Conservation (phyloP, 2,113 vertebrate species). For the Thinocorus orbignyianus region DNA sequence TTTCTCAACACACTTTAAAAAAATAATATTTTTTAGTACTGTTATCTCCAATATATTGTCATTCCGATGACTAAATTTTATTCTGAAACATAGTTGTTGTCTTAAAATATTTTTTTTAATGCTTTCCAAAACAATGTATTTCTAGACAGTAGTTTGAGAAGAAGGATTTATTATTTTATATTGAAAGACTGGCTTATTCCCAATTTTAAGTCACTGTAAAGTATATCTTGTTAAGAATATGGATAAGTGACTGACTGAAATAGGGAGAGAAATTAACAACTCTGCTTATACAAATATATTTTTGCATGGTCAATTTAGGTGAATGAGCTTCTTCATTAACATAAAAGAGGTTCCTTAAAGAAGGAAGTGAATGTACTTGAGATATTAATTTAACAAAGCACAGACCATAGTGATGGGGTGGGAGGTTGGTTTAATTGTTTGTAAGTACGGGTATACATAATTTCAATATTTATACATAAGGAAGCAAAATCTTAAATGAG, state of each 20-base stretch:
- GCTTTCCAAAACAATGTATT: neutral
- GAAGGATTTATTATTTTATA: neutral
- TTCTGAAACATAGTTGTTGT: neutral
- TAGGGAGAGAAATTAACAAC: neutral
- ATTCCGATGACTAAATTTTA: neutral
- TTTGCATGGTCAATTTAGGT: neutral
- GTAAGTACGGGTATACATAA: neutral
- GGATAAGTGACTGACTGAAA: neutral
- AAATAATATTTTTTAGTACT: neutral
- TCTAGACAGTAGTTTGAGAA: neutral
- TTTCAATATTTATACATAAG: neutral
- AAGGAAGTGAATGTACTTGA: neutral
- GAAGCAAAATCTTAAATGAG: neutral
- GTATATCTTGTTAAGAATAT: neutral
- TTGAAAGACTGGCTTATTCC: neutral
- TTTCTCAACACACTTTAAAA: neutral
- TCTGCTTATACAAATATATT: neutral
- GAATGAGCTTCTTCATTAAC: neutral
- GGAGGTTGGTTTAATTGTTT: accelerated
- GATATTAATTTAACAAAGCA: neutral
- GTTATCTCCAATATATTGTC: neutral
- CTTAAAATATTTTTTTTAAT: neutral
- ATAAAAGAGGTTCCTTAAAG: neutral
- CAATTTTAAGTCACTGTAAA: neutral
- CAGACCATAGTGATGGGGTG: neutral